phyloP scores from a whole-genome alignment of 2,888 invertebrate species.

The Oxyscelio sp. region DNA sequence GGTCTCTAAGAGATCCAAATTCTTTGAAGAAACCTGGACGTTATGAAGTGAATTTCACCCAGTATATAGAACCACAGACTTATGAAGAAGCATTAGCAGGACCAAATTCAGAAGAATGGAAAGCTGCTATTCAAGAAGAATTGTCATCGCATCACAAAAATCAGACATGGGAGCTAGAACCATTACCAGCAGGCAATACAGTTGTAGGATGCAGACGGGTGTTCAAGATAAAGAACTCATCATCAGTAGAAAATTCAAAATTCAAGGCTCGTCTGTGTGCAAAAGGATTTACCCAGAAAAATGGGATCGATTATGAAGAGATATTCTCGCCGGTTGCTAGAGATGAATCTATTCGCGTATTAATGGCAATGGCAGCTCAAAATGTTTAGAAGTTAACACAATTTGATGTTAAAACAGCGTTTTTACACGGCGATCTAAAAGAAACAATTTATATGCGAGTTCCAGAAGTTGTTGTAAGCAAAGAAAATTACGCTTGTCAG shows the following conservation, averaged over 20 bases:
- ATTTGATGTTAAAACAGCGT: too few species aligned
- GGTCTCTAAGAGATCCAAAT: background rate
- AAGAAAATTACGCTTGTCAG: constrained; percentile 78
- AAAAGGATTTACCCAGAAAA: constrained; percentile 23
- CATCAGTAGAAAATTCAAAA: background rate
- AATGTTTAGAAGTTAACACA: constrained; percentile 65
- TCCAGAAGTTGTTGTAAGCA: constrained; percentile 80
- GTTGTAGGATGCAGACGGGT: constrained; percentile 26
- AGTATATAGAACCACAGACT: constrained; percentile 3
- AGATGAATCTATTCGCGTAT: constrained; percentile 76
- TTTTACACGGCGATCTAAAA: constrained; percentile 80
- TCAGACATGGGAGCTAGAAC: constrained; percentile 15
- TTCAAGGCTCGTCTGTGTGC: constrained; percentile 37
- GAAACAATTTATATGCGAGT: constrained; percentile 83
- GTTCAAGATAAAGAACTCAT: constrained; percentile 17
- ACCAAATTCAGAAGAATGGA: constrained; percentile 6
- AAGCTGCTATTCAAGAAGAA: constrained; percentile 13
- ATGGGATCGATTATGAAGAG: constrained; percentile 62
- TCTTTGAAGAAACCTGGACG: constrained; percentile 4
- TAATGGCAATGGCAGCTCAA: constrained; percentile 76
- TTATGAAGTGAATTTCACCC: constrained; percentile 9
- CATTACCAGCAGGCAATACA: background rate
- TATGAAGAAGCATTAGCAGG: constrained; percentile 5
- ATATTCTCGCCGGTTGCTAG: constrained; percentile 81
- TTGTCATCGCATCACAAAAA: constrained; percentile 8